Base-by-base conservation (phyloP, 2,888 invertebrate species). In the Odontocolon sp. region DNA sequence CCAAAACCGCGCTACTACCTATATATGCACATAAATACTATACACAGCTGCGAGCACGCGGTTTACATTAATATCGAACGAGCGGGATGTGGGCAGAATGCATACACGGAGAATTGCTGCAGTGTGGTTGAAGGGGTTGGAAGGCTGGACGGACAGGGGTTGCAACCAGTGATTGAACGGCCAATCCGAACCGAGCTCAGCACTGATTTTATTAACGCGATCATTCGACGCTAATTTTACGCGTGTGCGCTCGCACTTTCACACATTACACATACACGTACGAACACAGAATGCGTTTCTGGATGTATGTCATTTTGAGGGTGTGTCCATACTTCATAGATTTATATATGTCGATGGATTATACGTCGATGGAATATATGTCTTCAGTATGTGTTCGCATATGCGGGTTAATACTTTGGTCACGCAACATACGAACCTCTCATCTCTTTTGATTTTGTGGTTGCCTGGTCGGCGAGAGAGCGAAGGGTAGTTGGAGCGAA, bases 11-110 rank as follows among this genome's bases (percentile, higher is more conserved):
- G 18, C 26, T 11, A 38, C 16, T 14, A 28, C 18, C 54, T 9
- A 38, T 47, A 50, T 40, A 26, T 31, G 11, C 11, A 36, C n/a
- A 59, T 54, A 47, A 56, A 56, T 61, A 31, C 56, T 33, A 42
- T 52, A 38, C 67, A 23, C 28, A 38, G 61, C 56, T 42, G 26
- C 28, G 54, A 68, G 56, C 33, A 36, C 71, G 67, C 71, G 66
- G 71, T 77, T 72, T 40, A 61, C 77, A 68, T 77, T 77, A 77
- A 77, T 72, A 67, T 67, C 28, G 63, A 71, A 63, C 71, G 71
- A 68, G 54, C 56, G 45, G 38, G 45, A 63, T 72, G 67, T 33
- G 50, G 56, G 63, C 33, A n/a, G 40, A 59, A 42, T 52, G 50
- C 36, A 56, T 50, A 50, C 31, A 67, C 52, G 67, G 31, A 38